These are phyloP conservation scores for Holothuria glaberrima DNA, from an alignment of 35 echinoderm and acorn worm genomes.

Conservation along the genomic window DNA sequence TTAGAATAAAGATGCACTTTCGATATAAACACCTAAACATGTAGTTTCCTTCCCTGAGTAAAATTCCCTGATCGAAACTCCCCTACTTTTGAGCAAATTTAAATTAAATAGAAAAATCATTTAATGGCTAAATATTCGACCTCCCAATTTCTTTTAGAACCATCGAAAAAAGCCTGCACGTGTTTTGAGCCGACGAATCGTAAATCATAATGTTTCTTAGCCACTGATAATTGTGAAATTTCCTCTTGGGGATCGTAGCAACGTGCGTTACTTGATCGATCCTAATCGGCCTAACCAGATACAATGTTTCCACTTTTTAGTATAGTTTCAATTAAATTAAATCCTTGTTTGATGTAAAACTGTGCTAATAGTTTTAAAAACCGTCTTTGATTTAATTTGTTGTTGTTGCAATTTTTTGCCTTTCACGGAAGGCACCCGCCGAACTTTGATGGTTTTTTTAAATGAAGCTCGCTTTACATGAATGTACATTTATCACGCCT, in stretches of 20 bases:
- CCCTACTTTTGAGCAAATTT: not conserved
- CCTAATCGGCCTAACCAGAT: slow-evolving; percentile 16
- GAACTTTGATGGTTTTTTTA: too few species aligned
- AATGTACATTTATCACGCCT: too few species aligned
- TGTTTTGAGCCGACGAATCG: slow-evolving; percentile 30
- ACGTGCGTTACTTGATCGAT: not conserved
- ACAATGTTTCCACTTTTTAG: slow-evolving; percentile 44
- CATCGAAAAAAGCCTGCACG: not conserved
- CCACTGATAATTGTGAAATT: not conserved
- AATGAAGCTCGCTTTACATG: too few species aligned
- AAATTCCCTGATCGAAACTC: slow-evolving; percentile 49
- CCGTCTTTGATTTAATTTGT: too few species aligned
- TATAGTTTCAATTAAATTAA: slow-evolving; percentile 27
- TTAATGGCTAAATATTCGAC: slow-evolving; percentile 33
- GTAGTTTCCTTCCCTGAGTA: not conserved
- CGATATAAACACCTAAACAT: too few species aligned
- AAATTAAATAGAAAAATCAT: slow-evolving; percentile 48
- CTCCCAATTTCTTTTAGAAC: slow-evolving; percentile 42
- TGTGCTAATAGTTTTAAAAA: slow-evolving; percentile 46
- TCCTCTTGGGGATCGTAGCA: slow-evolving; percentile 25
- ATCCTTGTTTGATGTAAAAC: slow-evolving; percentile 10
- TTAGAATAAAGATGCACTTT: too few species aligned
- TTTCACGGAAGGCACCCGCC: too few species aligned
- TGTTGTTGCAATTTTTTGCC: too few species aligned
- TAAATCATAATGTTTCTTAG: slow-evolving; percentile 17